A percentile compares a stretch with the other conserved stretches of the same genome.
Conservation (phyloP, 1,140 invertebrate genomes). For the Bombus affinis region DNA sequence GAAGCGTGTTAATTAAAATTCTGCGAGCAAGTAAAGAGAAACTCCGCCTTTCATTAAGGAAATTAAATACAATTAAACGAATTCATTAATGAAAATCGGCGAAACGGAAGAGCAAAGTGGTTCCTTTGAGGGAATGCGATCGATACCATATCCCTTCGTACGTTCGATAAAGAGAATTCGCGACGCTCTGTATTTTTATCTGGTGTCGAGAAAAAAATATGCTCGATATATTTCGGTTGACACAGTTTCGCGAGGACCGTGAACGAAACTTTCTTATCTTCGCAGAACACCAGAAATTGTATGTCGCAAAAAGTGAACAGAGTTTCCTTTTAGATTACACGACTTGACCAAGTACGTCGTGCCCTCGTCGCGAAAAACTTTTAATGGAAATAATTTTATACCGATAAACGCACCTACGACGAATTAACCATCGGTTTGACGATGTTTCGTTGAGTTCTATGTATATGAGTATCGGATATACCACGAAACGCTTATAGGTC, state of each 20-base stretch:
- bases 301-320: not conserved
- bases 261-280: not conserved
- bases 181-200: not conserved
- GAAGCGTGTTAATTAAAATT: constrained; percentile 27
- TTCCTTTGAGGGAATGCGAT: not conserved
- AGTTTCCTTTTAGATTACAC: not conserved
- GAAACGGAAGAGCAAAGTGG: not conserved
- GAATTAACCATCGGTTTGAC: no score
- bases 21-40: not conserved
- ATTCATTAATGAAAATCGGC: constrained; percentile 16
- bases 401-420: no score
- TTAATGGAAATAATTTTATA: not conserved
- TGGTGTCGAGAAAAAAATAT: not conserved
- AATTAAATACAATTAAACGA: constrained; percentile 17
- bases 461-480: no score
- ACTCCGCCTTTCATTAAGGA: constrained; percentile 10
- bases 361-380: not conserved
- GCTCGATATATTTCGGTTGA: not conserved
- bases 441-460: no score
- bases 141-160: not conserved
- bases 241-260: not conserved
- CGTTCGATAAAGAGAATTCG: not conserved
- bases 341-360: not conserved
- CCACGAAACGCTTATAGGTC: no score
- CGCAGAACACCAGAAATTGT: not conserved